These are phyloP conservation scores for Cichladusa arquata DNA, from an alignment of 2,113 vertebrate species.

Conservation along the genomic window DNA sequence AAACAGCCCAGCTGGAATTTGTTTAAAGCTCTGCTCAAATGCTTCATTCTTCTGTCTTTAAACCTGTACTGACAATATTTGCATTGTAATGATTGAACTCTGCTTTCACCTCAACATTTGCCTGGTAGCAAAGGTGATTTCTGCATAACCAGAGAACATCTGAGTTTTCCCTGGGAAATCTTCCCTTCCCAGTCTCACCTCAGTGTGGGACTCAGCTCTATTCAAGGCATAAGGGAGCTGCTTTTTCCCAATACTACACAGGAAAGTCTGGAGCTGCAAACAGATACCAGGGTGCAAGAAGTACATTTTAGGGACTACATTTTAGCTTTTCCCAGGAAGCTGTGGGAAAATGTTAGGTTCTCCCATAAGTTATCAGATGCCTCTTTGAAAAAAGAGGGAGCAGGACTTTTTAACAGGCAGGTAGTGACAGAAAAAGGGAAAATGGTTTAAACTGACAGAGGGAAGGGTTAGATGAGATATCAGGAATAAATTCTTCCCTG, in stretches of 20 bases:
- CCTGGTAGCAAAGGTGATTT: neutral
- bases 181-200: neutral
- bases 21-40: neutral
- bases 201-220: neutral
- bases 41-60: neutral
- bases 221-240: neutral
- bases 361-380: neutral
- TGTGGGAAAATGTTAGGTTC: neutral
- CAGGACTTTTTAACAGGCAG: neutral
- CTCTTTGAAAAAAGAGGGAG: neutral
- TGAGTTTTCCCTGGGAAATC: neutral
- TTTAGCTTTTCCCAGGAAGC: neutral
- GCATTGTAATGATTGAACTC: neutral
- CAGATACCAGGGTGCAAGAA: neutral
- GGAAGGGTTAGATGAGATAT: neutral
- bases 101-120: neutral
- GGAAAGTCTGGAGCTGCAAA: neutral
- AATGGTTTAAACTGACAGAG: neutral
- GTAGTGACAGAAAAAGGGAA: neutral
- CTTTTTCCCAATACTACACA: neutral
- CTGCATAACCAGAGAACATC: neutral
- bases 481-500: neutral
- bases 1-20: neutral
- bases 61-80: neutral
- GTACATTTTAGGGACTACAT: neutral